These are phyloP conservation scores for Ecliptopera silaceata DNA, from an alignment of 2,888 invertebrate species.

Conservation along the genomic window DNA sequence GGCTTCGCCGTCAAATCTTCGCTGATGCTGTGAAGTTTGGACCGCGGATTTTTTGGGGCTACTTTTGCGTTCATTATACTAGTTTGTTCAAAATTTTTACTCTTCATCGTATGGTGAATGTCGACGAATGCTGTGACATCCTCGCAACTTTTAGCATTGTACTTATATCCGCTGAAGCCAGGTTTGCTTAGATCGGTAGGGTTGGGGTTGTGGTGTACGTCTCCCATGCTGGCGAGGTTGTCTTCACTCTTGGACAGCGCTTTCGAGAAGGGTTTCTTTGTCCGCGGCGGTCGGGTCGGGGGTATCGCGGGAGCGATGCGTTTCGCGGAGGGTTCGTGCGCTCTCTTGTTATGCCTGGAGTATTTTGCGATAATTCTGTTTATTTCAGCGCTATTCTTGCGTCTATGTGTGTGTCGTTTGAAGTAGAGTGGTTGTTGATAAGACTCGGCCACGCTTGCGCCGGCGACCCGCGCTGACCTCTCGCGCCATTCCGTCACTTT, in stretches of 20 bases:
- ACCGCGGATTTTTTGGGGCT: constrained; percentile 44
- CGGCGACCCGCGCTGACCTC: constrained; percentile 77
- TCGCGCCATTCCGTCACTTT: constrained; percentile 80
- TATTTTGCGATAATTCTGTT: constrained; percentile 82
- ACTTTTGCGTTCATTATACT: constrained; percentile 71
- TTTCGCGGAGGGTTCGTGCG: constrained; percentile 60
- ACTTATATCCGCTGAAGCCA: constrained; percentile 60
- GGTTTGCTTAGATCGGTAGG: constrained; percentile 50
- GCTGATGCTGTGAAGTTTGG: constrained; percentile 62
- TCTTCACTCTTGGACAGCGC: constrained; percentile 71
- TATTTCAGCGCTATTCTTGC: constrained; percentile 80
- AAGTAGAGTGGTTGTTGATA: constrained; percentile 80
- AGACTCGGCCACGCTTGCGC: constrained; percentile 73
- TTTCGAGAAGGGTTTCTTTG: constrained; percentile 56
- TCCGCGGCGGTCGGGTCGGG: constrained; percentile 65
- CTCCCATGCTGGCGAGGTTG: constrained; percentile 64
- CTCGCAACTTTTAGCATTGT: constrained; percentile 72
- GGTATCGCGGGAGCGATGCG: constrained; percentile 50
- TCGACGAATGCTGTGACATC: constrained; percentile 72
- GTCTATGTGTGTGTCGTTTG: constrained; percentile 76
- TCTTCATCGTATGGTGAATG: constrained; percentile 62
- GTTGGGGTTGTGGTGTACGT: constrained; percentile 61
- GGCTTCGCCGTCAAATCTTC: constrained; percentile 56
- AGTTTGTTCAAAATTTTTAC: constrained; percentile 69
- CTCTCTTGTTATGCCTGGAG: constrained; percentile 70